Evolutionary conservation across 2,888 invertebrate genomes (phyloP).

Genomic region (Beris morrisii): DNA sequence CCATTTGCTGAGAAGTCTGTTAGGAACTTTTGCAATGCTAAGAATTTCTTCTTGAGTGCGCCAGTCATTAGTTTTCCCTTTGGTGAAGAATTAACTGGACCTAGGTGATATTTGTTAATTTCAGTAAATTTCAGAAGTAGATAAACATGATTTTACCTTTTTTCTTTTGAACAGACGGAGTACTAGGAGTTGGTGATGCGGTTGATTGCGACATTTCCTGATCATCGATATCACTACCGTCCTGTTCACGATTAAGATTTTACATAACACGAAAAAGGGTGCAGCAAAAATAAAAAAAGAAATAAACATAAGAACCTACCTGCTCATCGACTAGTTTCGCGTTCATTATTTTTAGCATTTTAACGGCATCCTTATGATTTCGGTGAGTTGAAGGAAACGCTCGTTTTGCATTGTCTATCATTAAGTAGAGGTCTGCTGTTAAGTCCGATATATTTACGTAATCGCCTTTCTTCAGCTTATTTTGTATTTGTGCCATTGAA

Average conservation of each 20-base stretch:
- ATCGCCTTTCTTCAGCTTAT: constrained; percentile 77
- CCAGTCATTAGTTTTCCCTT: constrained; percentile 52
- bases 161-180: constrained; percentile 44
- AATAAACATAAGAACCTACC: constrained; percentile 43
- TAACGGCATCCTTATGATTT: constrained; percentile 82
- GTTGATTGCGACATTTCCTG: constrained; percentile 30
- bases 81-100: constrained; percentile 45
- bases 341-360: constrained; percentile 82
- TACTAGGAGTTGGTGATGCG: constrained; percentile 18
- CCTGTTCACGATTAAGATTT: constrained; percentile 28
- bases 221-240: constrained; percentile 44
- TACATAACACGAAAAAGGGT: background rate
- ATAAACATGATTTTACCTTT: constrained; percentile 39
- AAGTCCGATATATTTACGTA: constrained; percentile 87
- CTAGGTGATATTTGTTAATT: constrained; percentile 8
- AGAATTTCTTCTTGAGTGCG: constrained; percentile 73
- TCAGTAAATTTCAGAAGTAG: background rate
- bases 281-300: background rate
- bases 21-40: constrained; percentile 75
- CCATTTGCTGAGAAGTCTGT: constrained; percentile 74
- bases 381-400: constrained; percentile 82
- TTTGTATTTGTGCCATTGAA: constrained; percentile 87
- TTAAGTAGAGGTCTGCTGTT: constrained; percentile 90
- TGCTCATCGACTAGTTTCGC: constrained; percentile 64
- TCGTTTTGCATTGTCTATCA: constrained; percentile 95